Evolutionary conservation across 2,888 invertebrate species (phyloP), one percentile per base, ranked within the genome.

Genomic region (Leptura quadrifasciata): DNA sequence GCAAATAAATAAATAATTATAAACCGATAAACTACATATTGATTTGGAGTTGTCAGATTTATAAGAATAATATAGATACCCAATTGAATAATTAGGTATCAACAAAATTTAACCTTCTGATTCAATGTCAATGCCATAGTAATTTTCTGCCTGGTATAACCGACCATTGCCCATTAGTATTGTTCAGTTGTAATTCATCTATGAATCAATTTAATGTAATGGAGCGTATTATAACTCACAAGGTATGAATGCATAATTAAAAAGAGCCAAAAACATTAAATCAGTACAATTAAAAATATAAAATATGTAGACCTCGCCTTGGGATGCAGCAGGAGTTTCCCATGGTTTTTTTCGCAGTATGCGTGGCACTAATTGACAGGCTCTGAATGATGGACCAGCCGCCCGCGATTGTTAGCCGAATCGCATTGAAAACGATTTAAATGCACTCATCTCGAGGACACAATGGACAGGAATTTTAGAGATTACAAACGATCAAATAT

Each of bases 321-420:
- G 21, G 52, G 52, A 52, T 21, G 9, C 17, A 21, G 52, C 52
- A n/a, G 61, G 17, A 61, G 65, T 72, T 78, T 76, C 76, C 74
- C 74, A 74, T 68, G 76, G 64, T 76, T 78, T 78, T n/a, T 78
- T 78, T 74, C 69, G 74, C 72, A 63, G 31, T 71, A 64, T 76
- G 76, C 76, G 78, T 72, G 73, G 63, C 67, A 60, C 71, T 80
- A 79, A 79, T 79, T 79, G 79, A 79, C 79, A 79, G 76, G 63
- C 55, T 67, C 76, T 76, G 78, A 78, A 72, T 78, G 78, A 78
- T 76, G 76, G 60, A 74, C 71, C 74, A 39, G 69, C 65, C 70
- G 31, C 63, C 71, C 57, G 39, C 76, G 73, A 79, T 79, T 76
- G 75, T 79, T 71, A 71, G 71, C 58, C 72, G 69, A 75, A 77